Conservation (phyloP, 2,797 vertebrate genomes). For the Liasis olivaceus region DNA sequence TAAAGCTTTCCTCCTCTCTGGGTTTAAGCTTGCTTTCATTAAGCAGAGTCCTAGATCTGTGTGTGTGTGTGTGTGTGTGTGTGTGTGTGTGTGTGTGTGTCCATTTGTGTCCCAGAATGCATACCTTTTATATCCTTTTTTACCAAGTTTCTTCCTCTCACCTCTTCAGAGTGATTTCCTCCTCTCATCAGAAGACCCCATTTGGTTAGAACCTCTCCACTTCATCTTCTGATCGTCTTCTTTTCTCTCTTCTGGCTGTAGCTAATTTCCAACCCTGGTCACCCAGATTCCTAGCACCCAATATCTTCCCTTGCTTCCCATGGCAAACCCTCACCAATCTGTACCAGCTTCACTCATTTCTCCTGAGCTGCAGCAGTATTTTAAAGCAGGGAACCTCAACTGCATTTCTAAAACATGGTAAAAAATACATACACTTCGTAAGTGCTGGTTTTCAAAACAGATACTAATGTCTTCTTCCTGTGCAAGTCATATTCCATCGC, state of each 20-base stretch:
- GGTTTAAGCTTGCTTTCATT: no score
- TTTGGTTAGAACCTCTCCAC: no score
- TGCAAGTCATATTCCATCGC: slow-evolving; percentile 21
- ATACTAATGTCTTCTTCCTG: slow-evolving; percentile 8
- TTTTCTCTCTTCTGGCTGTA: not conserved
- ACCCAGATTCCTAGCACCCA: not conserved
- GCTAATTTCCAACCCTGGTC: not conserved
- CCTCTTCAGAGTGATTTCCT: no score
- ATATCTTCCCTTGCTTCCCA: not conserved
- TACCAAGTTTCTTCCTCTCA: no score
- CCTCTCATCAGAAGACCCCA: no score
- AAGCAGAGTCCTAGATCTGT: no score
- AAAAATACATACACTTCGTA: slow-evolving; percentile 15
- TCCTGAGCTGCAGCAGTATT: not conserved
- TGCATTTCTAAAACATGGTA: not conserved
- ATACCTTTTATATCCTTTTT: no score
- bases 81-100: no score
- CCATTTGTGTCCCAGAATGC: no score
- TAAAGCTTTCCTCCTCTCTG: no score
- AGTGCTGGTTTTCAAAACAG: slow-evolving; percentile 16
- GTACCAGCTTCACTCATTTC: no score
- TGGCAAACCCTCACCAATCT: not conserved
- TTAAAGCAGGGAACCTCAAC: not conserved
- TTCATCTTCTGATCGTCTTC: not conserved
- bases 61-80: no score